Evolutionary conservation across 2,113 vertebrate species (phyloP).

Genomic region (Cercopithecus mona): DNA sequence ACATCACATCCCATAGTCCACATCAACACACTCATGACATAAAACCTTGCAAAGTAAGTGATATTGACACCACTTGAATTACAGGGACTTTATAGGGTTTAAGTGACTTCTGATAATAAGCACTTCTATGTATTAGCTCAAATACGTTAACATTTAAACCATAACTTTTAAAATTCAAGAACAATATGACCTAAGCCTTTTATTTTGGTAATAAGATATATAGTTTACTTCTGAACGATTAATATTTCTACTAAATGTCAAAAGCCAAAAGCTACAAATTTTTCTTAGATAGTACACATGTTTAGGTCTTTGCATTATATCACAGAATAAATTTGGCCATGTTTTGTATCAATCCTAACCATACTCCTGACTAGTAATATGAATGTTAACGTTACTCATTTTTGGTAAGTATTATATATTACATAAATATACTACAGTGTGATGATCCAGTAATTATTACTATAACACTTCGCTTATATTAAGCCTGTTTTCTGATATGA

Average conservation of each 20-base stretch:
- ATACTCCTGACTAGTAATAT: not conserved
- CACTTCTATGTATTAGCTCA: not conserved
- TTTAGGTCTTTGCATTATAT: not conserved
- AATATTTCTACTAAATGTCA: not conserved
- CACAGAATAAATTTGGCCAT: not conserved
- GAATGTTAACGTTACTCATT: not conserved
- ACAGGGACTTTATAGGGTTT: not conserved
- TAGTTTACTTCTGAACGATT: not conserved
- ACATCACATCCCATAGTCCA: not conserved
- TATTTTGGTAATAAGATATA: not conserved
- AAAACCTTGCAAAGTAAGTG: not conserved
- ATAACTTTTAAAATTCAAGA: slow-evolving; percentile 22
- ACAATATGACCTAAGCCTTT: not conserved
- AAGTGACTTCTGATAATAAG: not conserved
- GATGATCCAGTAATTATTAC: not conserved
- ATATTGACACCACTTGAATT: not conserved
- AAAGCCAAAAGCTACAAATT: not conserved
- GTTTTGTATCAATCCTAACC: not conserved
- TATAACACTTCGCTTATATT: not conserved
- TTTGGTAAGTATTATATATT: not conserved
- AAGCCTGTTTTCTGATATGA: not conserved
- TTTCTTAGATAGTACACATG: not conserved
- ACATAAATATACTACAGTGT: not conserved
- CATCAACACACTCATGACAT: not conserved
- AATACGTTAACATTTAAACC: not conserved